Conservation (phyloP, 2,888 invertebrate genomes). For the Onchidella celtica region DNA sequence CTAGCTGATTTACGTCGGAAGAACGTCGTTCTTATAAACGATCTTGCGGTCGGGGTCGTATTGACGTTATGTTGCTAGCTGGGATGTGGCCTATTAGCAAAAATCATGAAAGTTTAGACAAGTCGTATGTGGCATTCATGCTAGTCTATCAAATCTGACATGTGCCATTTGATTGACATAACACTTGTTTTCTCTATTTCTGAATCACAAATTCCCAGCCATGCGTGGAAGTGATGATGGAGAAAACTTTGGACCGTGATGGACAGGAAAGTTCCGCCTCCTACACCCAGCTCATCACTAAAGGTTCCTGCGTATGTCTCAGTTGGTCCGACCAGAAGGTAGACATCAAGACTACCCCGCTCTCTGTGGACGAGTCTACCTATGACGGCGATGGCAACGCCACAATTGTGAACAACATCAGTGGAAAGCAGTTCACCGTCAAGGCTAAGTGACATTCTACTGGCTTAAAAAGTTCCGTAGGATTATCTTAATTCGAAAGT, state of each 20-base stretch:
- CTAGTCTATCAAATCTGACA: no score
- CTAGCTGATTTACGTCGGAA: no score
- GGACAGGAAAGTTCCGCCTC: conserved; percentile 43
- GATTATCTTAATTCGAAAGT: no score
- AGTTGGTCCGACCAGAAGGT: conserved; percentile 60
- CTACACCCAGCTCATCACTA: conserved; percentile 55
- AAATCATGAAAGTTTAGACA: no score
- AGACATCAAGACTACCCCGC: conserved; percentile 56
- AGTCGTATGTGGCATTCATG: no score
- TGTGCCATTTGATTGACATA: no score
- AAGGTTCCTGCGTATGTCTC: conserved; percentile 53
- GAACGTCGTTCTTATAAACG: no score
- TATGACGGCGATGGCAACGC: conserved; percentile 25
- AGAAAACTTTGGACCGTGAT: conserved; percentile 44
- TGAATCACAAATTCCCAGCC: background rate
- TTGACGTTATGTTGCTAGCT: no score
- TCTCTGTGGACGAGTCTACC: conserved; percentile 41
- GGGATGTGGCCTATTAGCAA: no score
- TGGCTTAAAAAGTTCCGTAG: no score
- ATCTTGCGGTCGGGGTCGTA: no score
- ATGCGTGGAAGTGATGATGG: conserved; percentile 51
- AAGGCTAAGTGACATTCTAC: conserved; percentile 15
- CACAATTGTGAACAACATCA: conserved; percentile 8
- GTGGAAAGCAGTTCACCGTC: conserved; percentile 5
- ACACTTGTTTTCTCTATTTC: no score